Conservation (phyloP, 2,113 vertebrate species). For the Stomatorhinus ivindoensis region DNA sequence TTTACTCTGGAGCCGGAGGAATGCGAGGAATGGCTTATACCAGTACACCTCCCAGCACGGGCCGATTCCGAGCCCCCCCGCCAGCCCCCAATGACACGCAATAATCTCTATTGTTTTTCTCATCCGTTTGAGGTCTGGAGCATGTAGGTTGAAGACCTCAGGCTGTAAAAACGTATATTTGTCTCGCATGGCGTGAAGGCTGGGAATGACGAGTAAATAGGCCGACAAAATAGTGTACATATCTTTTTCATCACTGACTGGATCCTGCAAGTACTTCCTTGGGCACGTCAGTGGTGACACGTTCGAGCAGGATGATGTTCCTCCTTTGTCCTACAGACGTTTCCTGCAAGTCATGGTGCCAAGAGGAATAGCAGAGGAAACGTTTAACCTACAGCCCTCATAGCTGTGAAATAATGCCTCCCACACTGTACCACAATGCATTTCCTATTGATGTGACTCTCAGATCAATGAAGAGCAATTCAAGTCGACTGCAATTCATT, state of each 20-base stretch:
- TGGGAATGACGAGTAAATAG: not conserved
- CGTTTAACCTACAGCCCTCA: not conserved
- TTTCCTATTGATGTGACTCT: not conserved
- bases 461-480: not conserved
- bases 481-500: not conserved
- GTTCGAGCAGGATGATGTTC: not conserved
- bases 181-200: not conserved
- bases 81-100: slow-evolving; percentile 30
- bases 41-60: slow-evolving; percentile 41
- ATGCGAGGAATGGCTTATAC: slow-evolving; percentile 60
- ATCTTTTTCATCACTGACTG: not conserved
- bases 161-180: slow-evolving; percentile 26
- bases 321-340: not conserved
- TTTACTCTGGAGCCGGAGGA: slow-evolving; percentile 48
- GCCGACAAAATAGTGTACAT: not conserved
- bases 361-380: not conserved
- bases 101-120: slow-evolving; percentile 32
- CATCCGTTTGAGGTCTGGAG: slow-evolving; percentile 12
- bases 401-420: not conserved
- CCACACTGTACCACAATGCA: not conserved
- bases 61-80: slow-evolving; percentile 17
- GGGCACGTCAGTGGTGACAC: not conserved
- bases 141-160: slow-evolving; percentile 22
- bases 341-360: too few species aligned
- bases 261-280: not conserved